Percentiles rank a stretch among this genome's conserved stretches.
phyloP scores from a whole-genome alignment of 2,113 vertebrate species.

The Pluvialis apricaria region DNA sequence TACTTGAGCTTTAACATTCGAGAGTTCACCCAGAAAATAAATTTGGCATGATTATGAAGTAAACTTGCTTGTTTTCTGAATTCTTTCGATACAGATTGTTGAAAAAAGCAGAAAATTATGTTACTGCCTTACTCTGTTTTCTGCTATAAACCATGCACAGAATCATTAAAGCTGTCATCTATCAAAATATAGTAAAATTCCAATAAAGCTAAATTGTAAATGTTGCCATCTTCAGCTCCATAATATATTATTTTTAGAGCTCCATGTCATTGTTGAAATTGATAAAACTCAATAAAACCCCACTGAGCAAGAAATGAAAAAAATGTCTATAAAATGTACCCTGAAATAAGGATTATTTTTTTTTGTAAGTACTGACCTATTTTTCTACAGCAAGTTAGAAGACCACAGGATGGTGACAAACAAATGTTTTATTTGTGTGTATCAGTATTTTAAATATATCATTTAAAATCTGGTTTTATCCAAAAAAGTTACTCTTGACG shows the following conservation, averaged over 20 bases:
- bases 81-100: background rate
- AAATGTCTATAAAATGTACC: background rate
- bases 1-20: conserved; percentile 48
- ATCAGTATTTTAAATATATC: background rate
- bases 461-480: background rate
- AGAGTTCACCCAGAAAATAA: conserved; percentile 60
- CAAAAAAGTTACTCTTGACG: background rate
- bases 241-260: conserved; percentile 25
- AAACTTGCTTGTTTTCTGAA: conserved; percentile 27
- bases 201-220: conserved; percentile 14
- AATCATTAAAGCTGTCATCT: conserved; percentile 39
- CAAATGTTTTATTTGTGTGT: background rate
- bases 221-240: background rate
- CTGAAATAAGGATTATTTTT: background rate
- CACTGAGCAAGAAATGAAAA: background rate
- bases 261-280: background rate
- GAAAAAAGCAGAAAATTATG: background rate
- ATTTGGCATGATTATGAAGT: conserved; percentile 35
- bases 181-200: conserved; percentile 37
- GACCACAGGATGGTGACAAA: background rate
- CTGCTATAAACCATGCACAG: conserved; percentile 1
- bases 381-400: background rate
- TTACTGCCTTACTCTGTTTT: background rate
- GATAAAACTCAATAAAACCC: conserved; percentile 21
- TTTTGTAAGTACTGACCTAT: background rate